Conservation (phyloP, 2,888 invertebrate species). For the Malthinus flaveolus region DNA sequence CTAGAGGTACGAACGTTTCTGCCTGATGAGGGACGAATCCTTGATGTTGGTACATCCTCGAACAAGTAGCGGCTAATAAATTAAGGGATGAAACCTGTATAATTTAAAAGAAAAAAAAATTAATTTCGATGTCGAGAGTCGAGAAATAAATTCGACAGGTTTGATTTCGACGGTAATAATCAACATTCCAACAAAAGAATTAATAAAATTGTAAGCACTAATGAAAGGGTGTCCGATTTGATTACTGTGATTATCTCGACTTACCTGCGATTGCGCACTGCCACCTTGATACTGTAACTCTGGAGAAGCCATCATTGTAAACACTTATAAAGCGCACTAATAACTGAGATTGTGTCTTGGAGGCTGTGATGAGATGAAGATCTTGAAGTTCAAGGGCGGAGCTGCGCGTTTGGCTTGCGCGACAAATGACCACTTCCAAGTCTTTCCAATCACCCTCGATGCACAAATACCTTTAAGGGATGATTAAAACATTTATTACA, state of each 20-base stretch:
- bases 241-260: slow-evolving; percentile 52
- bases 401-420: slow-evolving; percentile 50
- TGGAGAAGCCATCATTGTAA: slow-evolving; percentile 50
- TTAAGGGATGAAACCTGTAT: slow-evolving; percentile 52
- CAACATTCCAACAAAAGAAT: slow-evolving; percentile 36
- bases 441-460: slow-evolving; percentile 5
- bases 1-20: slow-evolving; percentile 48
- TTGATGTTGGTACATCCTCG: slow-evolving; percentile 47
- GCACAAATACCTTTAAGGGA: no score
- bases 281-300: slow-evolving; percentile 47
- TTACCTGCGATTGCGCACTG: slow-evolving; percentile 54
- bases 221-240: slow-evolving; percentile 49
- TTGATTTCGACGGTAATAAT: slow-evolving; percentile 17
- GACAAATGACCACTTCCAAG: slow-evolving; percentile 16
- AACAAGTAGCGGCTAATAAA: slow-evolving; percentile 50
- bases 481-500: no score
- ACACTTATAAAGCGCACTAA: slow-evolving; percentile 54
- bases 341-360: slow-evolving; percentile 52
- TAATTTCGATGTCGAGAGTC: neutral
- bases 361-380: slow-evolving; percentile 49
- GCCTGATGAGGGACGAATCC: slow-evolving; percentile 43
- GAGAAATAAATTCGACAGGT: slow-evolving; percentile 28
- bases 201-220: slow-evolving; percentile 50
- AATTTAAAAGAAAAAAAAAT: slow-evolving; percentile 10
- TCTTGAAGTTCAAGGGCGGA: slow-evolving; percentile 48